Evolutionary conservation across 2,797 vertebrate genomes (phyloP).

Genomic region (Netta rufina): DNA sequence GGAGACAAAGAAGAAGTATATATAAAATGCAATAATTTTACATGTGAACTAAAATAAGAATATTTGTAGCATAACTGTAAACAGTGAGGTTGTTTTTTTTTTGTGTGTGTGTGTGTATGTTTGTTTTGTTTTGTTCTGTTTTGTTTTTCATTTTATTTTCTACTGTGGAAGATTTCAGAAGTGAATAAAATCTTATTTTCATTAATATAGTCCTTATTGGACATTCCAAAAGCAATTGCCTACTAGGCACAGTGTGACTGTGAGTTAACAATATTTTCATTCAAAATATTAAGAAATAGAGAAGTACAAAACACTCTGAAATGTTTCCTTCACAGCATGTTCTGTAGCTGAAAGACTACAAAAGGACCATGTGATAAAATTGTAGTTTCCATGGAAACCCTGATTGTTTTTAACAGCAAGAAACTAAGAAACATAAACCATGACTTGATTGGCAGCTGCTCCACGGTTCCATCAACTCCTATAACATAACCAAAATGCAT

Average conservation of each 20-base stretch:
- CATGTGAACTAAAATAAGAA: not conserved
- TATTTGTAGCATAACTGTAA: not conserved
- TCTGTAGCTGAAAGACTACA: constrained; percentile 1
- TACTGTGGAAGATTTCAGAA: not conserved
- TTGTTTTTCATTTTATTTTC: not conserved
- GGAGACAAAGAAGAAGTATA: not conserved
- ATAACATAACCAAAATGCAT: not conserved
- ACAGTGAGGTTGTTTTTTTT: not conserved
- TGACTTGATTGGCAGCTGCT: constrained; percentile 52
- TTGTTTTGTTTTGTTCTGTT: no score
- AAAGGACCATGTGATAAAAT: constrained; percentile 40
- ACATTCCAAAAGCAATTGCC: not conserved
- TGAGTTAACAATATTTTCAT: constrained; percentile 30
- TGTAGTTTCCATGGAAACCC: constrained; percentile 64
- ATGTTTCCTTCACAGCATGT: constrained; percentile 24
- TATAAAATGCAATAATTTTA: not conserved
- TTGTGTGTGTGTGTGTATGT: no score
- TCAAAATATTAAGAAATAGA: constrained; percentile 13
- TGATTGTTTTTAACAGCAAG: constrained; percentile 69
- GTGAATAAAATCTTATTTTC: not conserved
- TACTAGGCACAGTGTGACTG: not conserved
- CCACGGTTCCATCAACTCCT: not conserved
- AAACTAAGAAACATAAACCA: constrained; percentile 45
- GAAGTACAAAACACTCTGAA: not conserved
- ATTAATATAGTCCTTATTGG: not conserved